These are phyloP conservation scores for Phyllopteryx taeniolatus DNA, from an alignment of 2,113 vertebrate species.

Conservation along the genomic window DNA sequence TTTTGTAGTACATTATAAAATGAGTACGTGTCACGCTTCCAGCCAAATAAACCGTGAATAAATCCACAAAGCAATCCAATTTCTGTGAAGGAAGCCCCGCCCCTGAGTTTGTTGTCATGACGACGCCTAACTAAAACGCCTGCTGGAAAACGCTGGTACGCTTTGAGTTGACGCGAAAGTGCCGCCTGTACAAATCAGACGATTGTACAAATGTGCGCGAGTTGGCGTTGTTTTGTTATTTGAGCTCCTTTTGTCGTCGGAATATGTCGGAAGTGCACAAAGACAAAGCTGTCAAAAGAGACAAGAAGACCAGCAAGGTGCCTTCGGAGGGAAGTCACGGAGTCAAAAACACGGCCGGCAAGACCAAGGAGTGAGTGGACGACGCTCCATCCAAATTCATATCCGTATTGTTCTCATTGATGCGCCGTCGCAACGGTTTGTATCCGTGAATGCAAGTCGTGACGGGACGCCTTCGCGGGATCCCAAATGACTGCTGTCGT, in stretches of 20 bases:
- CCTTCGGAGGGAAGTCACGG: conserved; percentile 71
- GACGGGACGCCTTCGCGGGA: no score
- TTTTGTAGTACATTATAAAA: not conserved
- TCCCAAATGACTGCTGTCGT: not conserved
- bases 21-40: not conserved
- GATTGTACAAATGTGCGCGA: not conserved
- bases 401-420: not conserved
- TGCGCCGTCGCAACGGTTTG: not conserved
- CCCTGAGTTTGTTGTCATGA: conserved; percentile 39
- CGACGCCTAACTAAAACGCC: conserved; percentile 31
- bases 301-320: conserved; percentile 70
- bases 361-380: conserved; percentile 76
- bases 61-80: not conserved
- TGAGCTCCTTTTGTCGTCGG: not conserved
- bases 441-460: not conserved
- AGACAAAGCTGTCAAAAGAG: conserved; percentile 70
- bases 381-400: not conserved
- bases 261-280: conserved; percentile 70
- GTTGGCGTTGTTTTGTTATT: not conserved
- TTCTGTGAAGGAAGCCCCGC: not conserved
- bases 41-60: not conserved
- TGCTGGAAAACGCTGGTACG: not conserved
- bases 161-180: not conserved
- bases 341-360: conserved; percentile 57
- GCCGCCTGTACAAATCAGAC: not conserved